Evolutionary conservation across 2,797 vertebrate genomes (phyloP), one percentile per base, ranked within the genome.

Genomic region (Phyllotis vaccarum): DNA sequence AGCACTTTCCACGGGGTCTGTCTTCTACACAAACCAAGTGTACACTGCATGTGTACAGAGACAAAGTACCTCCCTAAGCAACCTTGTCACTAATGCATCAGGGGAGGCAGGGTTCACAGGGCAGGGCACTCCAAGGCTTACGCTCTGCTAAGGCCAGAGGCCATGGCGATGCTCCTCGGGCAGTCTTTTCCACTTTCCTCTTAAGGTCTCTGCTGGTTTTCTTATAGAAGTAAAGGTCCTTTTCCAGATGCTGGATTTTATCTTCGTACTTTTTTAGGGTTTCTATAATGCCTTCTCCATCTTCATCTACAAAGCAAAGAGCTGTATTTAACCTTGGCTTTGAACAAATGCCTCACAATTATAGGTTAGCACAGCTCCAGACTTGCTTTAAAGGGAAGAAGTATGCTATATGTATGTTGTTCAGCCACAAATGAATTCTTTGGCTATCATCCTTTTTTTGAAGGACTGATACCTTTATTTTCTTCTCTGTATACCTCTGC

Each of bases 191-290:
- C 89, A 99, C 96, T 98, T 99, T 99, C 98, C 99, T 99, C 97
- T 99, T 99, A 95, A 99, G 98, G 74, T 99, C 99, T 78, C 99
- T 99, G 88, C 98, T 99, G 56, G 98, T 99, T 98, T 98, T 99
- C 98, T 99, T 99, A 98, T 99, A 99, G 98, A 99, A 99, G 98
- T 99, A 99, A 96, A 99, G 98, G 82, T 99, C 99, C 97, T 99
- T 99, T 98, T 99, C 99, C 96, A 99, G 97, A 95, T 99, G 98
- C 95, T 99, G 99, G 52, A 99, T 96, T 98, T 98, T 99, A 43
- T 98, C 97, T 97, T 99, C 98, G 72, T 98, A 97, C 4, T 27
- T 90, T 97, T 98, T 98, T 62, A 98, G 95, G 46, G 97, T 97
- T 98, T 98, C 98, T 81, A 86, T 37, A 96, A 96, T 80, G 93